Conservation (phyloP, 2,888 invertebrate species). For the Mythimna impura region DNA sequence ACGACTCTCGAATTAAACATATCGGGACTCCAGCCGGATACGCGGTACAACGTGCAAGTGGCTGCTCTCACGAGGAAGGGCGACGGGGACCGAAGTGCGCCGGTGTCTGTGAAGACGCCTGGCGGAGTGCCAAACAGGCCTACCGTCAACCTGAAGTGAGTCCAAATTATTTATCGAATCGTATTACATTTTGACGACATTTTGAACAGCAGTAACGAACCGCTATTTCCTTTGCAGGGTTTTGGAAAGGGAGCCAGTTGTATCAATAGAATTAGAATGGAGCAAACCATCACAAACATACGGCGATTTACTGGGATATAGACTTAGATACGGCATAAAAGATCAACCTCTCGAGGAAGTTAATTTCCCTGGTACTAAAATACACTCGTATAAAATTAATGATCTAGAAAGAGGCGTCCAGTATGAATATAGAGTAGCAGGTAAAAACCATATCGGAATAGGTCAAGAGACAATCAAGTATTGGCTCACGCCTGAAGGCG, state of each 20-base stretch:
- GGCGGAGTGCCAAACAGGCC: conserved; percentile 97
- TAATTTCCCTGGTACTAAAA: conserved; percentile 92
- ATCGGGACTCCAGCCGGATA: conserved; percentile 98
- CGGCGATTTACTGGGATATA: conserved; percentile 96
- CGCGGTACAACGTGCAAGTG: conserved; percentile 97
- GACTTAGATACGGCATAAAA: conserved; percentile 96
- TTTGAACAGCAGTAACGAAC: conserved; percentile 47
- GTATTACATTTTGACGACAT: conserved; percentile 42
- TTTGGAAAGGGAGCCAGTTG: conserved; percentile 96
- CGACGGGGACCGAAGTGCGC: conserved; percentile 97
- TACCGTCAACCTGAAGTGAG: conserved; percentile 94
- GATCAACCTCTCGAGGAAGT: conserved; percentile 94
- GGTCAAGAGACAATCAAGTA: conserved; percentile 98
- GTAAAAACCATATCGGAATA: conserved; percentile 97
- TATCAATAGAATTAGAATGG: conserved; percentile 98
- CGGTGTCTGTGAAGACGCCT: conserved; percentile 96
- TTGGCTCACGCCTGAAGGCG: conserved; percentile 98
- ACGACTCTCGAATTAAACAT: conserved; percentile 95
- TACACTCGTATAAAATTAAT: conserved; percentile 93
- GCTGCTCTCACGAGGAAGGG: conserved; percentile 99
- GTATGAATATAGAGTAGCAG: conserved; percentile 99
- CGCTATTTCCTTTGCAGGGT: conserved; percentile 90
- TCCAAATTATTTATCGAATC: conserved; percentile 57
- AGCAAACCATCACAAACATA: conserved; percentile 96
- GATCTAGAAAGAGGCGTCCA: conserved; percentile 97